phyloP scores from a whole-genome alignment of 1,140 invertebrate species.

The Sminthurinus signatus region DNA sequence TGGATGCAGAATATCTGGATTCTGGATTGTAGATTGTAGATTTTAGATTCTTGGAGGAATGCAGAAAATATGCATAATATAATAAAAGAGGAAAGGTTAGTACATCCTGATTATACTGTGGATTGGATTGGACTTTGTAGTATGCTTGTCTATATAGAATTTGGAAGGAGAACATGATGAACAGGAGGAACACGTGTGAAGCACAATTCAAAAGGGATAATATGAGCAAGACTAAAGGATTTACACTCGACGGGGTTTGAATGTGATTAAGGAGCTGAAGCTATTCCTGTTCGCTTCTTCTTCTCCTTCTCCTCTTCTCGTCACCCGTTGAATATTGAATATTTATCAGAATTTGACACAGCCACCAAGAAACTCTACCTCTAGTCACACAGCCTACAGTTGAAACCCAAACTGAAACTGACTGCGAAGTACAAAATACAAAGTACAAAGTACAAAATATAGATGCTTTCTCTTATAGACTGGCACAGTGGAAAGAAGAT shows the following conservation, averaged over 20 bases:
- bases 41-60: too few species aligned
- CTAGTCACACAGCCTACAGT: background rate
- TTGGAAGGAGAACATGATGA: background rate
- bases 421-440: too few species aligned
- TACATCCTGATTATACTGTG: too few species aligned
- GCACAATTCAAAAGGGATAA: background rate
- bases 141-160: background rate
- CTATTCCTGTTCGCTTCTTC: too few species aligned
- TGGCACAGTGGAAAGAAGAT: background rate
- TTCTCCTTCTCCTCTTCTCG: too few species aligned
- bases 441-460: background rate
- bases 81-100: too few species aligned
- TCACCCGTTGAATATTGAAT: constrained; percentile 34
- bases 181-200: background rate
- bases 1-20: too few species aligned
- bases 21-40: too few species aligned
- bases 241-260: constrained; percentile 19
- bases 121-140: background rate
- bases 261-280: constrained; percentile 26
- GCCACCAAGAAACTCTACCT: background rate
- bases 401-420: too few species aligned
- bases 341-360: constrained; percentile 38
- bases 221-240: constrained; percentile 6
- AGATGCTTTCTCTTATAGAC: too few species aligned
- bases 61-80: too few species aligned